Evolutionary conservation across 53 echinoderm and acorn worm species (phyloP), one percentile per base, ranked within the genome.

Genomic region (Actinopyga echinites): DNA sequence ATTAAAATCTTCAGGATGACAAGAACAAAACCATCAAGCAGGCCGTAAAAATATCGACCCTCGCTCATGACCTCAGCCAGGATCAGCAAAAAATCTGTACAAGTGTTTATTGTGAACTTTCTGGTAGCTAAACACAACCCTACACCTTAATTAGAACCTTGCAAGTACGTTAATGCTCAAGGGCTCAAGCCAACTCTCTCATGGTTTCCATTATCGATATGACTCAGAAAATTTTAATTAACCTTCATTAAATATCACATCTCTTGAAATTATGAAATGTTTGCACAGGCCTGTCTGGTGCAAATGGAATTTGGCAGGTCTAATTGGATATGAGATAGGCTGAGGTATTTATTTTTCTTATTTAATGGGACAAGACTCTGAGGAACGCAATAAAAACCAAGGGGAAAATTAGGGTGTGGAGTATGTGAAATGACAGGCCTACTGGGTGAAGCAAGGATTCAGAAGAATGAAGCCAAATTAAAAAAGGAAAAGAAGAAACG

Each of bases 191-290:
- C 77, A 77, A 77, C 32, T 77, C 77, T 77, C 77, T 77, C 54
- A 31, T 55, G 77, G 77, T 77, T 77, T 77, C 77, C 56, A 77
- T 77, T 77, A 77, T 77, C 77, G 56, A 77, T 56, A 77, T 77
- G 77, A 77, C 77, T 77, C 77, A 77, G 77, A 77, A 77, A 77
- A 77, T 77, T 77, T 77, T 77, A 77, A 77, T 77, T 77, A 77
- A 77, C 77, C 77, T 77, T 77, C 77, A 77, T 77, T 77, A 77
- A 77, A 77, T 77, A 77, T 77, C 77, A 77, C 77, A 77, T 77
- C 77, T 77, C 77, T 77, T 56, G 77, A 77, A 77, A 77, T 77
- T 77, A 77, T 77, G 77, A 77, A 77, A 77, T 77, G 77, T 77
- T 77, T 77, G 77, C 77, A 77, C 77, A 77, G 77, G 53, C 77